Base-by-base conservation (phyloP, 2,888 invertebrate genomes). In the Caenorhabditis uteleia region DNA sequence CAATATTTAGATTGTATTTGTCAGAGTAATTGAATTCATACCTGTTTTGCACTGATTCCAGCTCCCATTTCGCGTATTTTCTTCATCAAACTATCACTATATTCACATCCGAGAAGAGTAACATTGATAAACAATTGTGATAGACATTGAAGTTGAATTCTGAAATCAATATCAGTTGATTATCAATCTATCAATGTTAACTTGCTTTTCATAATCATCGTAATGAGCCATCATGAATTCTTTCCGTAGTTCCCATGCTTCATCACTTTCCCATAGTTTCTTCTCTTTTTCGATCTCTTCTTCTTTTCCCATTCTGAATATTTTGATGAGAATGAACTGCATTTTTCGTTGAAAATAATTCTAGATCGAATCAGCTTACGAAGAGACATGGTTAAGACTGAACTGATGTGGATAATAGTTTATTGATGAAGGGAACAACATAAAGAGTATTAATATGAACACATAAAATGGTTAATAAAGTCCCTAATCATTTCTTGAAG, bases 51-150 rank as follows among this genome's bases (percentile, higher is more conserved):
- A 39, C 44, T 33, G n/a, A 73, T 68, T 40, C 69, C 72, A 2
- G 49, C 36, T 6, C 69, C 69, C 57, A 73, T 48, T 33, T 60
- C 42, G n/a, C 48, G 38, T 12, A 73, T 66, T 44, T 64, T 68
- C 21, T 61, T 47, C 70, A 70, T 73, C 14, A 70, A 7, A 5
- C 48, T 36, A 10, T 70, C 53, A 7, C 47, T 61, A 43, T 73
- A 73, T 21, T 68, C 68, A 38, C 73, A 73, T 29, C 73, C 73
- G 12, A 70, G 55, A 36, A 73, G 53, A 16, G 65, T 68, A 25
- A 73, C 62, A 34, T 73, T 70, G 21, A 73, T 60, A 48, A 73
- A 73, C 12, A 73, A 44, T 40, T 70, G 64, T 8, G 72, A 73
- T n/a, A 67, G 58, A 16, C 72, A 73, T 45, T 65, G 65, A 7